Percentiles rank a stretch among this genome's conserved stretches.
Evolutionary conservation across 2,888 invertebrate species (phyloP).

Genomic region (Escarpia spicata): DNA sequence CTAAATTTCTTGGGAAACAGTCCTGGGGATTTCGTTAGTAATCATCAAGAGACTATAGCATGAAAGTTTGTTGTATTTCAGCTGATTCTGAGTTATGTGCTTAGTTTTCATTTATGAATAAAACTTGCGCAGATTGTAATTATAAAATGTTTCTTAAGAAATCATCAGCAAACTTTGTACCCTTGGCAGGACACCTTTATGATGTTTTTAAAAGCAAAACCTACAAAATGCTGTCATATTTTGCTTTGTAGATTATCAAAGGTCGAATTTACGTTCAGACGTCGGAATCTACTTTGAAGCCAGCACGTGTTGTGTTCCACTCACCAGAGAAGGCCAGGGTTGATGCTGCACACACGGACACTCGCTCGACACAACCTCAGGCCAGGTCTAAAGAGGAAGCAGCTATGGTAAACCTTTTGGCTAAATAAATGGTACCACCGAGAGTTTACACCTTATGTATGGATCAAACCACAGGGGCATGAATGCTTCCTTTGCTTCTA

Average conservation of each 20-base stretch:
- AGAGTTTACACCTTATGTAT: too few relatives aligned
- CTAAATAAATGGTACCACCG: too few relatives aligned
- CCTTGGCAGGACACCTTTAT: background rate
- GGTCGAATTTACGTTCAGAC: slow-evolving; percentile 36
- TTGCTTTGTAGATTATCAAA: slow-evolving; percentile 31
- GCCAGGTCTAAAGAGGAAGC: slow-evolving; percentile 18
- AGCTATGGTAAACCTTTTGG: background rate
- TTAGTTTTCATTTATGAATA: background rate
- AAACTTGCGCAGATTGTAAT: background rate
- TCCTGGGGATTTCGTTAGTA: background rate
- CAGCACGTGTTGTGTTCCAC: slow-evolving; percentile 27
- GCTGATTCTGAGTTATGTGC: background rate
- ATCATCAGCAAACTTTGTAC: background rate
- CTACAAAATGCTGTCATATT: background rate
- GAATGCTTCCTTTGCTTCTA: too few relatives aligned
- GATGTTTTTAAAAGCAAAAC: background rate
- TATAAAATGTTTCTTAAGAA: background rate
- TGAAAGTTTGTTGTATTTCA: background rate
- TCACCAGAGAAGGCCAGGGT: background rate
- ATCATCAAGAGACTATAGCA: background rate
- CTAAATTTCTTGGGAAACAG: background rate
- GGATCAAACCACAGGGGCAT: too few relatives aligned
- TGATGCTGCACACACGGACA: background rate
- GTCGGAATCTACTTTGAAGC: slow-evolving; percentile 29
- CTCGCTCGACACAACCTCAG: background rate